These are phyloP conservation scores for Psophia crepitans DNA, from an alignment of 2,113 vertebrate genomes.

Conservation along the genomic window DNA sequence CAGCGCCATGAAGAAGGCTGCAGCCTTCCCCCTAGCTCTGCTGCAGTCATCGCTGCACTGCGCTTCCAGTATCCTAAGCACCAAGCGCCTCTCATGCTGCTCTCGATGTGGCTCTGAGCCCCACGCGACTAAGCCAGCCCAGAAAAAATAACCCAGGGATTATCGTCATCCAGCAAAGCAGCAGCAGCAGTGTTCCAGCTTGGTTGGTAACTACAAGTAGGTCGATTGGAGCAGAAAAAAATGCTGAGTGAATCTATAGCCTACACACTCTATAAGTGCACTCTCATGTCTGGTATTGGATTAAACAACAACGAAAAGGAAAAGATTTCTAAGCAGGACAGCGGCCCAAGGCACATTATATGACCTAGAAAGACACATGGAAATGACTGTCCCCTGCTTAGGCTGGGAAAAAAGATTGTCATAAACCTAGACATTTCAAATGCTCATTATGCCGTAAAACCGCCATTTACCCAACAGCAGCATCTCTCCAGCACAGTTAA, in stretches of 20 bases:
- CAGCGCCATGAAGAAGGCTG: not conserved
- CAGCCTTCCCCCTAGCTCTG: not conserved
- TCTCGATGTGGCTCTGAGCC: not conserved
- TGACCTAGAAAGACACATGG: not conserved
- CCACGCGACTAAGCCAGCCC: not conserved
- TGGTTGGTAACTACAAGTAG: not conserved
- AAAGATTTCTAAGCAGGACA: not conserved
- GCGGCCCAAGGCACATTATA: not conserved
- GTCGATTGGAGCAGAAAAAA: not conserved
- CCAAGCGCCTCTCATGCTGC: rapidly evolving
- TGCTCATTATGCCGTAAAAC: not conserved
- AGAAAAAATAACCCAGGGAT: not conserved
- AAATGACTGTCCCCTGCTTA: not conserved
- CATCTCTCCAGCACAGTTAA: not conserved
- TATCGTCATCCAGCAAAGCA: not conserved
- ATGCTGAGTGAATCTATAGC: not conserved
- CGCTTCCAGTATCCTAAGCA: not conserved
- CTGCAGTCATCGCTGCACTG: not conserved
- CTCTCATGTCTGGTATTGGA: not conserved
- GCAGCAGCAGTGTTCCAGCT: not conserved
- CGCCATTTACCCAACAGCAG: not conserved
- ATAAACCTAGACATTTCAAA: not conserved
- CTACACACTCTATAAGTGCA: not conserved
- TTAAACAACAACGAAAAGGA: not conserved
- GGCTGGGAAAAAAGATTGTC: not conserved